Evolutionary conservation across 2,888 invertebrate species (phyloP).

Genomic region (Phortica okadai): DNA sequence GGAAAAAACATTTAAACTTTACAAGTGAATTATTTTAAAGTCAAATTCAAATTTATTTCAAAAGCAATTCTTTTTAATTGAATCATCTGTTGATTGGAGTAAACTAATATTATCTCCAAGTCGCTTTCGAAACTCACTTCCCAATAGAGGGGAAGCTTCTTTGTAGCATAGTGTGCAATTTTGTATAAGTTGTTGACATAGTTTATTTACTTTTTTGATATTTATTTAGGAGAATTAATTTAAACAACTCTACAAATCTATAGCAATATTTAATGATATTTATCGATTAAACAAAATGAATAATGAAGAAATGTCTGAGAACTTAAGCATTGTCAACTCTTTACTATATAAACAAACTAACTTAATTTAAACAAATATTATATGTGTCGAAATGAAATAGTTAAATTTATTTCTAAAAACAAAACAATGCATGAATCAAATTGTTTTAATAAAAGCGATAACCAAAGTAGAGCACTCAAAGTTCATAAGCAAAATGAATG

Average conservation of each 20-base stretch:
- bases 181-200: background rate
- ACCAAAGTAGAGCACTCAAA: no score
- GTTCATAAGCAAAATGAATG: no score
- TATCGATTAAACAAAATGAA: conserved; percentile 13
- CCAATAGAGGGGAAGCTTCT: background rate
- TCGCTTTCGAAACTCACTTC: background rate
- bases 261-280: conserved; percentile 33
- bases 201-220: background rate
- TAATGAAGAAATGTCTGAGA: conserved; percentile 13
- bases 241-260: conserved; percentile 14
- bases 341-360: background rate
- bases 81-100: no score
- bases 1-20: no score
- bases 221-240: background rate
- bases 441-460: no score
- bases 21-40: no score
- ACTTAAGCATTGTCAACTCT: conserved; percentile 4
- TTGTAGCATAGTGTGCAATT: background rate
- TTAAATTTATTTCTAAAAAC: no score
- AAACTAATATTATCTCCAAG: background rate
- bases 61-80: no score
- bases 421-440: no score
- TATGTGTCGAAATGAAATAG: background rate
- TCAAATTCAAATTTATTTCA: no score
- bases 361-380: background rate